Percentiles rank a stretch among this genome's conserved stretches.
These are phyloP conservation scores for Callospermophilus lateralis DNA, from an alignment of 2,113 vertebrate genomes.

Conservation along the genomic window DNA sequence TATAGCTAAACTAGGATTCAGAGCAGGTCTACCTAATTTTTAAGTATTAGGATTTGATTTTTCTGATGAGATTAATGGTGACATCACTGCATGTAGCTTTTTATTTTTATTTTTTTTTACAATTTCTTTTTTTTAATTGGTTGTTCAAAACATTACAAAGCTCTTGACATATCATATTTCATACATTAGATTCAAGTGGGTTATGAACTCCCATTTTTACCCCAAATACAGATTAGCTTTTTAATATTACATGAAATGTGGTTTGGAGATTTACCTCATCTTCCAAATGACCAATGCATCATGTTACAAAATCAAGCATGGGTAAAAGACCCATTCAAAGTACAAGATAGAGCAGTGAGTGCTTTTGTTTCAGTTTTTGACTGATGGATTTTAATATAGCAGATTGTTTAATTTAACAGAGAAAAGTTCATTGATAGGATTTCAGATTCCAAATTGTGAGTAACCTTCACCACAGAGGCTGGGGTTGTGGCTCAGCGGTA, in stretches of 20 bases:
- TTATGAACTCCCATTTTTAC: too few relatives aligned
- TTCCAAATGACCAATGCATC: neutral
- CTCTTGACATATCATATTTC: too few relatives aligned
- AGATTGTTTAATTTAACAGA: neutral
- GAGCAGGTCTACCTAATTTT: neutral
- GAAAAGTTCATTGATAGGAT: neutral
- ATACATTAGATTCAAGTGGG: too few relatives aligned
- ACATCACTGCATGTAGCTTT: neutral
- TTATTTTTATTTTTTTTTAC: too few relatives aligned
- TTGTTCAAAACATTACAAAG: too few relatives aligned
- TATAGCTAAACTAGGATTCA: neutral
- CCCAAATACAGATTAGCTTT: too few relatives aligned
- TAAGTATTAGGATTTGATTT: neutral
- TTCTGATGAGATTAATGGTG: neutral
- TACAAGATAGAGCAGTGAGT: neutral
- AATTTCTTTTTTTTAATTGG: too few relatives aligned
- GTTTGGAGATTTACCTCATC: conserved; percentile 29
- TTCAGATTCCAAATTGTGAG: neutral
- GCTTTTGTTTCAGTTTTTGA: neutral
- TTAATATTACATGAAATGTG: neutral
- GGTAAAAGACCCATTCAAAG: neutral
- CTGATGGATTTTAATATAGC: neutral
- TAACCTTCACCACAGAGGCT: neutral
- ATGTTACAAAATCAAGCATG: conserved; percentile 8
- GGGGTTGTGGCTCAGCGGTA: too few relatives aligned